Percentiles rank a stretch among this genome's conserved stretches.
Conservation (phyloP, 2,797 vertebrate species). For the Erpetoichthys calabaricus region DNA sequence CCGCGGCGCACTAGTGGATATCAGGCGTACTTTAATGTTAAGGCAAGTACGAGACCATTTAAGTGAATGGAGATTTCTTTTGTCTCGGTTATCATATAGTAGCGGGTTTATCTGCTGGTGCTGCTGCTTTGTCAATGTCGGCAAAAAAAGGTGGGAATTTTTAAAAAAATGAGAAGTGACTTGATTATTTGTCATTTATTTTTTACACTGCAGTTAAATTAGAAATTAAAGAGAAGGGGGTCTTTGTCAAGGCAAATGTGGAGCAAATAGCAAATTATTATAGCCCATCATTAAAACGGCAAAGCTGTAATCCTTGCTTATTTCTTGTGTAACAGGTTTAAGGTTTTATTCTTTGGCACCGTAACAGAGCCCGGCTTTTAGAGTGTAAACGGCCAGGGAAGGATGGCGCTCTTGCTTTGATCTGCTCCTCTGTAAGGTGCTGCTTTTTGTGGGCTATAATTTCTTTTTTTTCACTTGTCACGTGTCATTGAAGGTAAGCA, state of each 20-base stretch:
- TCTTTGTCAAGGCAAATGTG: background rate
- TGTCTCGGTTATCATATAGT: too few relatives aligned
- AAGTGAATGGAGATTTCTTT: too few relatives aligned
- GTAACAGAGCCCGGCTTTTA: constrained; percentile 19
- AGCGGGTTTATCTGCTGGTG: too few relatives aligned
- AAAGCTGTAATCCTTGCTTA: constrained; percentile 47
- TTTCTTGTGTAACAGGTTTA: constrained; percentile 68
- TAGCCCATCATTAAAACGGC: constrained; percentile 39
- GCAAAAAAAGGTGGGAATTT: too few relatives aligned
- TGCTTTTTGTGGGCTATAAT: background rate
- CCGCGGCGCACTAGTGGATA: too few relatives aligned
- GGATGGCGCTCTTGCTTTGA: background rate
- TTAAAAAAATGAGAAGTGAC: too few relatives aligned
- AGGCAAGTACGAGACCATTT: too few relatives aligned
- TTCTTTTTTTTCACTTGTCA: constrained; percentile 8
- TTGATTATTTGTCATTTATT: too few relatives aligned
- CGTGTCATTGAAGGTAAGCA: constrained; percentile 7
- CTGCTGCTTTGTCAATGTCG: too few relatives aligned
- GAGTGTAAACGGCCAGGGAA: constrained; percentile 23
- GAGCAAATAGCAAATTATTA: constrained; percentile 12
- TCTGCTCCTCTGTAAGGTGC: constrained; percentile 2
- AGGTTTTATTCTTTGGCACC: constrained; percentile 31
- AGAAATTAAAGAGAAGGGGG: background rate
- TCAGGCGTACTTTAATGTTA: too few relatives aligned
- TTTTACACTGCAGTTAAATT: background rate